Evolutionary conservation across 2,113 vertebrate species (phyloP).

Genomic region (Stegostoma tigrinum): DNA sequence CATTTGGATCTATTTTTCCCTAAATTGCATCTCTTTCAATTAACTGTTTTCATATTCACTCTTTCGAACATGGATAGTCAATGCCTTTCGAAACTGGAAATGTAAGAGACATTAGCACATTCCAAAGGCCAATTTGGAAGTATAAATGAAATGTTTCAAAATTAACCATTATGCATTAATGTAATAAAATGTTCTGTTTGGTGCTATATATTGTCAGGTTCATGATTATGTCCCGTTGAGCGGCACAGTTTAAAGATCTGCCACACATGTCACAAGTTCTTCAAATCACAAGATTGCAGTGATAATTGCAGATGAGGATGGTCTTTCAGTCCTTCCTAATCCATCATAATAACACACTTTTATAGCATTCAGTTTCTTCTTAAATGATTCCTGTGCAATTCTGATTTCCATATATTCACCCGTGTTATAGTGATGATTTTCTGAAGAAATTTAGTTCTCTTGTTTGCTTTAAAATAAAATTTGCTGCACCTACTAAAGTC

Average conservation of each 20-base stretch:
- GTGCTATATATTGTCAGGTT: neutral
- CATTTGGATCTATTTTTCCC: neutral
- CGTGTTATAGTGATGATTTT: neutral
- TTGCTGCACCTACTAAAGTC: neutral
- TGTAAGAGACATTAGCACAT: neutral
- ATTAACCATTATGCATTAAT: neutral
- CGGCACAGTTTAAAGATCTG: neutral
- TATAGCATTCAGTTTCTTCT: neutral
- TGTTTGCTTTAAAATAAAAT: neutral
- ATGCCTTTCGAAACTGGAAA: neutral
- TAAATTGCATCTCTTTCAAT: neutral
- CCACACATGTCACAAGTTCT: neutral
- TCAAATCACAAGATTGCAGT: neutral
- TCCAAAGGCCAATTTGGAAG: slow-evolving; percentile 13
- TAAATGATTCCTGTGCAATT: neutral
- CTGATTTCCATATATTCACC: neutral
- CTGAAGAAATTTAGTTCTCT: neutral
- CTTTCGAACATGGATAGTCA: neutral
- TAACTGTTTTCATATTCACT: neutral
- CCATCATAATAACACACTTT: neutral
- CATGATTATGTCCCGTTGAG: neutral
- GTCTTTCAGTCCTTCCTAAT: neutral
- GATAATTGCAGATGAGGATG: neutral
- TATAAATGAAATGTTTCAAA: slow-evolving; percentile 21
- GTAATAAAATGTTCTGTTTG: slow-evolving; percentile 16